These are phyloP conservation scores for Coremacera marginata DNA, from an alignment of 2,888 invertebrate genomes.

Conservation along the genomic window DNA sequence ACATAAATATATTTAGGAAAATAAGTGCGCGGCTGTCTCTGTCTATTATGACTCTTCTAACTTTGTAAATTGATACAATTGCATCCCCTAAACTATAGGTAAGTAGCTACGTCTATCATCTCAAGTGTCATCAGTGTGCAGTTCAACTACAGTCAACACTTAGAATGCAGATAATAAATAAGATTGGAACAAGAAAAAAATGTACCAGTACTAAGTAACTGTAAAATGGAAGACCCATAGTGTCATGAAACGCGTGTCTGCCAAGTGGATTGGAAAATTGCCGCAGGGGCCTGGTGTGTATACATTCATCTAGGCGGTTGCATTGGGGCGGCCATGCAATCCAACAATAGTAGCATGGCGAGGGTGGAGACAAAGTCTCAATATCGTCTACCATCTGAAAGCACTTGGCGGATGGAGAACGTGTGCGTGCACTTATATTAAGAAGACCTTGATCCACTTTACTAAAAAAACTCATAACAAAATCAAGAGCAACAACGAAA, in stretches of 20 bases:
- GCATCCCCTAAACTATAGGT: too few relatives aligned
- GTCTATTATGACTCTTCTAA: too few relatives aligned
- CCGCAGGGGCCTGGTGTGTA: neutral
- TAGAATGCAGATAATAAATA: neutral
- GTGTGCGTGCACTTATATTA: conserved; percentile 26
- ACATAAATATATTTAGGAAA: too few relatives aligned
- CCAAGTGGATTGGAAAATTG: conserved; percentile 25
- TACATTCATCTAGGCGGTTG: neutral
- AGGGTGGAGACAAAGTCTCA: neutral
- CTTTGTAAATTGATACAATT: too few relatives aligned
- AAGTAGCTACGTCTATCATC: too few relatives aligned
- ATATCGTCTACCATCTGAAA: neutral
- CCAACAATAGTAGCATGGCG: too few relatives aligned
- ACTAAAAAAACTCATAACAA: neutral
- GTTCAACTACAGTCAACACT: too few relatives aligned
- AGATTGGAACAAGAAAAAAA: neutral
- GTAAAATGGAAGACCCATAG: neutral
- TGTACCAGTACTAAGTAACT: neutral
- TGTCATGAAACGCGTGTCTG: conserved; percentile 9
- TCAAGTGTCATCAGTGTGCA: too few relatives aligned
- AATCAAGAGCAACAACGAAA: neutral
- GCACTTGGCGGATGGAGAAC: neutral
- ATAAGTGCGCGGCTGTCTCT: too few relatives aligned
- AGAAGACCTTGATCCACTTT: conserved; percentile 30
- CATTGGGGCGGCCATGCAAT: neutral